These are phyloP conservation scores for Actinostola sp. DNA, from an alignment of 92 coral and sea anemone genomes.

Conservation along the genomic window DNA sequence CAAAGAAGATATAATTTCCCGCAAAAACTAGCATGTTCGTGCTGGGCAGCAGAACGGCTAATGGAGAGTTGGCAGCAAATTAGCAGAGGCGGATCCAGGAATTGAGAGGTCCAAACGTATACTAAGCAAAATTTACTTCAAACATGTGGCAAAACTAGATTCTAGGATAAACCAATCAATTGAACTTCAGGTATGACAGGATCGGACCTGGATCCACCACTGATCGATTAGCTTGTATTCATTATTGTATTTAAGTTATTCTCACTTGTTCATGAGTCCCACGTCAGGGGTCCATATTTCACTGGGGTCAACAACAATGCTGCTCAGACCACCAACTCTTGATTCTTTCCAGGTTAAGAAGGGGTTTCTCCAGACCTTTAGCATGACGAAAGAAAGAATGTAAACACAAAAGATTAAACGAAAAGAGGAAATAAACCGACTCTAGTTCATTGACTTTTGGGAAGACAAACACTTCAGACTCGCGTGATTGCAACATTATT, in stretches of 20 bases:
- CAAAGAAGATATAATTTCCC: too few relatives aligned
- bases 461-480: neutral
- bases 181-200: neutral
- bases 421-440: too few relatives aligned
- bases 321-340: constrained; percentile 9
- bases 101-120: too few relatives aligned
- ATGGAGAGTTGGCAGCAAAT: too few relatives aligned
- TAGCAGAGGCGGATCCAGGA: too few relatives aligned
- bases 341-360: constrained; percentile 46
- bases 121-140: too few relatives aligned
- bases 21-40: too few relatives aligned
- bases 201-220: neutral
- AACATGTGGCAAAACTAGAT: too few relatives aligned
- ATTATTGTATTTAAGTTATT: neutral
- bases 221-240: neutral
- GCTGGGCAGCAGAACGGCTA: too few relatives aligned
- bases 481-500: too few relatives aligned
- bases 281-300: constrained; percentile 78
- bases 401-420: neutral
- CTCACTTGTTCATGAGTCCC: constrained; percentile 70
- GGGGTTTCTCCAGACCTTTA: constrained; percentile 46
- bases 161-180: too few relatives aligned
- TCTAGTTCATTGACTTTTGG: neutral
- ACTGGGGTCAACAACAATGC: constrained; percentile 39
- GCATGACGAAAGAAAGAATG: neutral